phyloP scores from a whole-genome alignment of 2,113 vertebrate species.

The Oceanodroma tethys region DNA sequence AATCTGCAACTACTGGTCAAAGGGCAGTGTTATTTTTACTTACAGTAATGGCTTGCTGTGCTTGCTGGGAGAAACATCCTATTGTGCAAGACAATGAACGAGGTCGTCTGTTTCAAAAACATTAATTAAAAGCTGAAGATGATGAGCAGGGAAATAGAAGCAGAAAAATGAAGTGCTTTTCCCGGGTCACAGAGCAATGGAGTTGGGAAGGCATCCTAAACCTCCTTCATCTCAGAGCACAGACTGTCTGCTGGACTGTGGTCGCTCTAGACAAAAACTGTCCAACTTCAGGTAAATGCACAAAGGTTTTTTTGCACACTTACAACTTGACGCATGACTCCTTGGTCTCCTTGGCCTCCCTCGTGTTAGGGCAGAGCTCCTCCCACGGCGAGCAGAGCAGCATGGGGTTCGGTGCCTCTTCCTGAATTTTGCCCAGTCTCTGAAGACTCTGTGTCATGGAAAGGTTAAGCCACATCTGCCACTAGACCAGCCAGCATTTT shows the following conservation, averaged over 20 bases:
- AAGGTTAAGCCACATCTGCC: not conserved
- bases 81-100: fast-evolving
- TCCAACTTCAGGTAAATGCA: not conserved
- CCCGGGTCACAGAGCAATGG: not conserved
- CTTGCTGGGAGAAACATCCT: not conserved
- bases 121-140: not conserved
- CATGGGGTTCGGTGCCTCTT: not conserved
- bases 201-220: not conserved
- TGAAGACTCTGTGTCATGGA: not conserved
- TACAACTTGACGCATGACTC: fast-evolving
- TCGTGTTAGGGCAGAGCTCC: not conserved
- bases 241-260: not conserved
- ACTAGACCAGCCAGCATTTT: not conserved
- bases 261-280: not conserved
- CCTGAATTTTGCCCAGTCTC: not conserved
- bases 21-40: not conserved
- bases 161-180: not conserved
- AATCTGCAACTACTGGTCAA: not conserved
- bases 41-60: not conserved
- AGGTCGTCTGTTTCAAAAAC: not conserved
- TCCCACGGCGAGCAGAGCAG: fast-evolving
- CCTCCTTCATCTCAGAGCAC: not conserved
- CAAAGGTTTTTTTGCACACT: not conserved
- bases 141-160: not conserved
- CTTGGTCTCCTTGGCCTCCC: not conserved